Evolutionary conservation across 2,888 invertebrate species (phyloP), one percentile per base, ranked within the genome.

Genomic region (Heliconius aoede): DNA sequence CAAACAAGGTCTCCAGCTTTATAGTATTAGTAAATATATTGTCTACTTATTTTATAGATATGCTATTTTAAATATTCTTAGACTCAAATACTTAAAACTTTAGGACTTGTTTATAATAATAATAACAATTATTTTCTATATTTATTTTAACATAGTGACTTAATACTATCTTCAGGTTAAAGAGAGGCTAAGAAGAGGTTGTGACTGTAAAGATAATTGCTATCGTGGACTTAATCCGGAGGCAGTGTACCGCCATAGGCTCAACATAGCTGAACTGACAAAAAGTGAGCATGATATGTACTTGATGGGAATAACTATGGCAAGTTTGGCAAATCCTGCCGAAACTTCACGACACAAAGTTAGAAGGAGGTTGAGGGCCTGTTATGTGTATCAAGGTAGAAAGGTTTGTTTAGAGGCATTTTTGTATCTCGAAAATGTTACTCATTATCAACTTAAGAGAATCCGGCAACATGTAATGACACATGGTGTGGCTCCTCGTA

Each of bases 281-380:
- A 97, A 97, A 90, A 96, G 96, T 76, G 97, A 97, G 88, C 97
- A 97, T 88, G 97, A 97, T 88, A 97, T 97, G 97, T 97, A 97
- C 86, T 91, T 97, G 83, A 97, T 97, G 97, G 97, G 97, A n/a
- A 96, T 97, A 46, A 97, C 97, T 4, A 97, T 97, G 97, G 97
- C 97, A 0, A 97, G 97, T 83, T 91, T 97, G 81, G 96, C 97
- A 1, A 97, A 97, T 88, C 96, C 96, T 26, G 96, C 96, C 76
- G 96, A 96, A 78, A 96, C 96, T 1, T 96, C 96, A 1, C 91
- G 97, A 30, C 96, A 96, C 82, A 97, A 96, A 85, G 97, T 97
- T 80, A 91, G 97, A 68, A 95, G 96, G 89, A 95, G 97, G 86
- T 91, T 97, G 74, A 91, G 97, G 74, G 96, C 97, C 0, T 97